phyloP scores from a whole-genome alignment of 1,140 invertebrate genomes.

The Paracyclopina nana region DNA sequence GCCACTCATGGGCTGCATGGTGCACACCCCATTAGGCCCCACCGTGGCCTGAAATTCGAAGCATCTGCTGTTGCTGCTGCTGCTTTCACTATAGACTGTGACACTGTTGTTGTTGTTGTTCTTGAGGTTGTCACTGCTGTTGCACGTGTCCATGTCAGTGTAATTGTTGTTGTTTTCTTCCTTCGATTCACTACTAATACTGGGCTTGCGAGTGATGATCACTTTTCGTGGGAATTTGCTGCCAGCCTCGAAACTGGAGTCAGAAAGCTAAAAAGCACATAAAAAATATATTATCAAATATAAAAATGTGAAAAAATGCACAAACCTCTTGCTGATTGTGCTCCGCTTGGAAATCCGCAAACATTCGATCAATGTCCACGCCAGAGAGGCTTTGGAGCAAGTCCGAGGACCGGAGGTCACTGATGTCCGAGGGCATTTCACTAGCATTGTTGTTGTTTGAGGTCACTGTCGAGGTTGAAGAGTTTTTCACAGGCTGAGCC shows the following conservation, averaged over 20 bases:
- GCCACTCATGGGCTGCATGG: background rate
- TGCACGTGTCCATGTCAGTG: background rate
- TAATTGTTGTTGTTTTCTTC: background rate
- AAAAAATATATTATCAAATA: background rate
- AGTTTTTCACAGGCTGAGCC: background rate
- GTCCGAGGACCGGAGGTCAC: constrained; percentile 5
- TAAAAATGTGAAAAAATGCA: background rate
- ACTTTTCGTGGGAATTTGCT: constrained; percentile 4
- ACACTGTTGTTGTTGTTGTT: background rate
- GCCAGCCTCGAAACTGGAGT: background rate
- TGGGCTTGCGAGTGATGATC: constrained; percentile 6
- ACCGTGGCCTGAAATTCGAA: background rate
- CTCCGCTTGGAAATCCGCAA: constrained; percentile 11
- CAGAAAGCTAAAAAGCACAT: background rate
- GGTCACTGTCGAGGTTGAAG: background rate
- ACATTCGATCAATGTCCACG: constrained; percentile 5
- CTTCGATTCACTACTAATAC: background rate
- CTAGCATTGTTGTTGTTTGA: background rate
- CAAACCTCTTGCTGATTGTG: background rate
- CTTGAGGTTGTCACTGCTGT: background rate
- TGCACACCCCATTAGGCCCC: background rate
- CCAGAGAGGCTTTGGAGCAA: constrained; percentile 1
- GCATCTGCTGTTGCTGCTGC: background rate
- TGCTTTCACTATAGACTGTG: background rate
- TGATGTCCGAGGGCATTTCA: constrained; percentile 7